Base-by-base conservation (phyloP, 2,888 invertebrate species). In the Archaeoteleia sp. region DNA sequence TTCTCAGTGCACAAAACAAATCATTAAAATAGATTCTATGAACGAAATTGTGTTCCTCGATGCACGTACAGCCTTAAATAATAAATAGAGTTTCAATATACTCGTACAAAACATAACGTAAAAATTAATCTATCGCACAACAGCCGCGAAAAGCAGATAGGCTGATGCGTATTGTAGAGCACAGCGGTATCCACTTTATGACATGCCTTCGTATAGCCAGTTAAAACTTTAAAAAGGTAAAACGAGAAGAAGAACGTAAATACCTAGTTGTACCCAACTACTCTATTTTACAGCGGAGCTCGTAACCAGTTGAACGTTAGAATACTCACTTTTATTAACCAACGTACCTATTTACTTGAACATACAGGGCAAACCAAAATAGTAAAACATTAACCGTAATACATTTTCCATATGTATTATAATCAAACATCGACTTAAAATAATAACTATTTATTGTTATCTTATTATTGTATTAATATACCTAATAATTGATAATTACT, bases 201-300 rank as follows among this genome's bases (percentile, higher is more conserved):
- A 39, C 51, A 17, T 14, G 39, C 34, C 29, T 20, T 48, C 46
- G 15, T 30, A 30, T 20, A 48, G 34, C 23, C 48, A 7, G 48
- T 51, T 15, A 42, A 43, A 43, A 43, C 10, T 10, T 34, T 45
- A 55, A 55, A 55, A 45, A 20, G 29, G 23, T 12, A 13, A 54
- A 43, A 54, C 43, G 34, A 54, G 43, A 54, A 23, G 3, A 25
- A 30, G 37, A 45, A 37, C 55, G 37, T 45, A 55, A 55, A 42
- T 45, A 45, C 45, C 37, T 49, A 49, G 48, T 55, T 45, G 27
- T 15, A 20, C 25, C 37, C 45, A 55, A 55, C 55, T 55, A 55
- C 35, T 45, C 55, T 45, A 45, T 55, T 55, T 55, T 55, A 55
- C 45, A 45, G 25, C 45, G 45, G 37, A 37, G 20, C 45, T 25